These are phyloP conservation scores for Cataglyphis cursor DNA, from an alignment of 2,888 invertebrate genomes.

Conservation along the genomic window DNA sequence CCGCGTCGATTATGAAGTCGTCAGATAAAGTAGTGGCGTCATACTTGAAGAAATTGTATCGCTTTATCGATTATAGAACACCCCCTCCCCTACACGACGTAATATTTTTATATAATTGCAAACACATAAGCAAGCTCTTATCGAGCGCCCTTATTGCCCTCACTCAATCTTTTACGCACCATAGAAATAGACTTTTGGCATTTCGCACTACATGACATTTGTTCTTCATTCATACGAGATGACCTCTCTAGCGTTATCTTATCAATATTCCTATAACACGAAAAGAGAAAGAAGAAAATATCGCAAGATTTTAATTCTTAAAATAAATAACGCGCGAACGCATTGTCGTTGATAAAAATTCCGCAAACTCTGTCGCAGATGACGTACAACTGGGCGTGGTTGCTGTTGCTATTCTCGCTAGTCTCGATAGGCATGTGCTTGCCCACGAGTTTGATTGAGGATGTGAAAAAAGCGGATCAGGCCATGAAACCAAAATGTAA, in stretches of 20 bases:
- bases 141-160: conserved; percentile 54
- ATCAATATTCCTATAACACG: conserved; percentile 39
- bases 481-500: conserved; percentile 83
- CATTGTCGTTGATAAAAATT: conserved; percentile 39
- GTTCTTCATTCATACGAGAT: conserved; percentile 58
- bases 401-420: conserved; percentile 76
- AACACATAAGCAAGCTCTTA: conserved; percentile 41
- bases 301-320: background rate
- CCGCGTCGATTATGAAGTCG: conserved; percentile 33
- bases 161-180: conserved; percentile 69
- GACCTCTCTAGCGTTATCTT: conserved; percentile 60
- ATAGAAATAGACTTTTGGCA: conserved; percentile 74
- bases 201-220: conserved; percentile 74
- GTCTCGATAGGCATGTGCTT: conserved; percentile 77
- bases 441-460: conserved; percentile 80
- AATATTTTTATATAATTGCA: conserved; percentile 38
- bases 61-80: conserved; percentile 20
- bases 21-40: background rate
- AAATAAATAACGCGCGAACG: background rate
- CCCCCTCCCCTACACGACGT: background rate
- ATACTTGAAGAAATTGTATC: conserved; percentile 21
- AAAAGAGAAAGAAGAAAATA: background rate
- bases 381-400: conserved; percentile 75
- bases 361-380: conserved; percentile 73
- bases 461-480: conserved; percentile 81